A percentile compares a stretch with the other conserved stretches of the same genome.
Evolutionary conservation across 2,113 vertebrate species (phyloP).

Genomic region (Myrmophylax atrothorax): DNA sequence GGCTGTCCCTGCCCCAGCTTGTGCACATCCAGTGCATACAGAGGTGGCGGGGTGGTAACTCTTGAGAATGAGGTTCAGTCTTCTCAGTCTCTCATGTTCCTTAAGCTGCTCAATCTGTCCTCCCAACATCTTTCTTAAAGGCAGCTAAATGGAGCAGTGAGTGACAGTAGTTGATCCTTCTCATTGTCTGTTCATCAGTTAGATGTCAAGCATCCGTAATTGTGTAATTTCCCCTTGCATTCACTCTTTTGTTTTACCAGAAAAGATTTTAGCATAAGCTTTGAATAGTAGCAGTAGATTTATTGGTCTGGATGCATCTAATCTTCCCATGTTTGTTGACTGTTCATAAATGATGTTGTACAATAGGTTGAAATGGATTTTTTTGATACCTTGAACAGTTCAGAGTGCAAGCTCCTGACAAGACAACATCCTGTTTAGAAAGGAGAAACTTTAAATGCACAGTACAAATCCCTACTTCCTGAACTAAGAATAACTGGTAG

Average conservation of each 20-base stretch:
- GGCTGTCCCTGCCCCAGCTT: neutral
- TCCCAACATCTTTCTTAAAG: neutral
- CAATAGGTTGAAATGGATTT: neutral
- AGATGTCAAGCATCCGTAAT: neutral
- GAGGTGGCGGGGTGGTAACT: neutral
- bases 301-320: neutral
- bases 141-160: neutral
- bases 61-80: neutral
- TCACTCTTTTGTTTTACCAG: neutral
- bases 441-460: neutral
- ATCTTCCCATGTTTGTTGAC: neutral
- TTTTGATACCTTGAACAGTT: neutral
- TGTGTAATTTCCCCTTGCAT: neutral
- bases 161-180: neutral
- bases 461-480: neutral
- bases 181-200: neutral
- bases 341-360: neutral
- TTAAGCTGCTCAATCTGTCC: neutral
- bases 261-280: neutral
- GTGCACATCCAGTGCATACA: accelerated
- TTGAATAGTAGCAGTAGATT: neutral
- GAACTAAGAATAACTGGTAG: neutral
- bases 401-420: neutral
- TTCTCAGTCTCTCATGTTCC: neutral
- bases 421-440: neutral